Base-by-base conservation (phyloP, 2,888 invertebrate genomes). In the Magallana nippona region DNA sequence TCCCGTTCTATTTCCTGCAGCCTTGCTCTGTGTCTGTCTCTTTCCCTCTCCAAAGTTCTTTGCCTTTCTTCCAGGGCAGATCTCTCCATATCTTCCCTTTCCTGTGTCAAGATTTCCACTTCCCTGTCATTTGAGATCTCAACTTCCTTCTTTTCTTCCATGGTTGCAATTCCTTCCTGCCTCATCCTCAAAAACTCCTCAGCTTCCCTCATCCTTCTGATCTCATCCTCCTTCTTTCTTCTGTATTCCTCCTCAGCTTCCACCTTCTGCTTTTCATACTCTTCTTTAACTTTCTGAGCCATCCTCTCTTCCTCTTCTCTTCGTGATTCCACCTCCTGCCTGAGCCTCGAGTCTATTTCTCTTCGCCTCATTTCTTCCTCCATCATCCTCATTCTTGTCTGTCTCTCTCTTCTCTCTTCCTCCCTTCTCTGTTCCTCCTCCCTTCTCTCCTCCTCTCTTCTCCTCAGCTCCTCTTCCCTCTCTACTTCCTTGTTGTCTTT, bases 401-500 rank as follows among this genome's bases (percentile, higher is more conserved):
- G 19, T 58, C 78, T 60, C 17, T 17, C 10, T 11, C 60, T 78
- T 19, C 60, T 78, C 44, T 79, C 62, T 78, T 56, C 32, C n/a
- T 55, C 44, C 71, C 32, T n/a, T 19, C 80, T 78, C 55, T 22
- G 13, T 10, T 63, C 63, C 55, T 44, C 60, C 15, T 19, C 78
- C 56, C 71, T 55, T 62, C 55, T 79, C n/a, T 83, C 55, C 27
- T 57, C n/a, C 58, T 32, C 55, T 22, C 19, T 3, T 71, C 58
- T 77, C 62, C 15, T 55, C 44, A 2, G 44, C 22, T 27, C 79
- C 44, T 22, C 8, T 55, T 63, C 81, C 15, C 17, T 22, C 58
- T 86, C 80, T 78, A 87, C 79, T 77, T 89, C 86, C 44, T 86
- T 84, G 82, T 87, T 85, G 71, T 84, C 86, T 82, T 88, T 89